These are phyloP conservation scores for Spea multiplicata DNA, from an alignment of 2,113 vertebrate genomes.

Conservation along the genomic window DNA sequence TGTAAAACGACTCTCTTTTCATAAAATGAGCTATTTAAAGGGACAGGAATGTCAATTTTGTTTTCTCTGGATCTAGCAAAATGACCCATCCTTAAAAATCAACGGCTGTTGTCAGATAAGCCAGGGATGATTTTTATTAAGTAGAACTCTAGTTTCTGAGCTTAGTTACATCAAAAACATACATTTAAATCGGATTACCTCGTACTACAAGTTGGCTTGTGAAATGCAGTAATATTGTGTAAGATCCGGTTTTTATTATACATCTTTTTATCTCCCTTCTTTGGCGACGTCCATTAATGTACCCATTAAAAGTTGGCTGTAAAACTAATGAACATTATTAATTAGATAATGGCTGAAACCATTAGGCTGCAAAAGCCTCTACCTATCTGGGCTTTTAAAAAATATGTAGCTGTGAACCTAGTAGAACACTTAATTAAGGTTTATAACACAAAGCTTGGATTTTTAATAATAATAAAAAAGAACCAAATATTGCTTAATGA, in stretches of 20 bases:
- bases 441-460: not conserved
- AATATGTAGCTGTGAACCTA: not conserved
- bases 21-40: too few species aligned
- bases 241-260: not conserved
- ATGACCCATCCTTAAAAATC: too few species aligned
- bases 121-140: not conserved
- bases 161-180: not conserved
- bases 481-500: not conserved
- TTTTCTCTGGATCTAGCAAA: too few species aligned
- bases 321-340: slow-evolving; percentile 4
- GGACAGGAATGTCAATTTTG: too few species aligned
- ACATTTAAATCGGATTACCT: not conserved
- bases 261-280: not conserved
- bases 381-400: slow-evolving; percentile 3
- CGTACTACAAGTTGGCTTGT: not conserved
- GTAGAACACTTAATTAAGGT: slow-evolving; percentile 12
- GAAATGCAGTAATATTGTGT: not conserved
- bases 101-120: not conserved
- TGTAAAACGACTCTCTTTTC: too few species aligned
- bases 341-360: slow-evolving; percentile 8
- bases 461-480: not conserved
- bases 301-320: not conserved
- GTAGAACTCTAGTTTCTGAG: not conserved
- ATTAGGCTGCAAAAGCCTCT: not conserved
- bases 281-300: not conserved